These are phyloP conservation scores for Temnothorax nylanderi DNA, from an alignment of 1,140 invertebrate genomes.

Conservation along the genomic window DNA sequence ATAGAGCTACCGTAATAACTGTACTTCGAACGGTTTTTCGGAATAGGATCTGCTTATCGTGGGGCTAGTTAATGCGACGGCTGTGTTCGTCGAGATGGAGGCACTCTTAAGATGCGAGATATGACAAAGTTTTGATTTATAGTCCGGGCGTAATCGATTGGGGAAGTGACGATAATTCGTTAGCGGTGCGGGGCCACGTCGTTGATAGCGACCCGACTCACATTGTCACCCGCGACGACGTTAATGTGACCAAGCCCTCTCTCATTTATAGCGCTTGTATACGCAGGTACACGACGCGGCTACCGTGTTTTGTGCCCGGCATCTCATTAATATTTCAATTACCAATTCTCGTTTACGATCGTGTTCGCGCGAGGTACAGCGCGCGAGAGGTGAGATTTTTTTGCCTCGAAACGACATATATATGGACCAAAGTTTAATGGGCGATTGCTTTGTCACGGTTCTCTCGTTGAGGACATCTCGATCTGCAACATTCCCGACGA, in stretches of 20 bases:
- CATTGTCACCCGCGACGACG: conserved; percentile 55
- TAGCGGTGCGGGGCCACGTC: conserved; percentile 1
- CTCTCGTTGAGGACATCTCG: conserved; percentile 28
- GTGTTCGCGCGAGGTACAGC: neutral
- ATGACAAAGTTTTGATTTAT: conserved; percentile 73
- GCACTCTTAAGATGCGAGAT: conserved; percentile 64
- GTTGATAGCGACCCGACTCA: conserved; percentile 20
- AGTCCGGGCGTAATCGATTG: conserved; percentile 42
- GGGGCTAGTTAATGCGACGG: conserved; percentile 48
- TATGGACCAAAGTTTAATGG: conserved; percentile 27
- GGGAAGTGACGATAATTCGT: conserved; percentile 66
- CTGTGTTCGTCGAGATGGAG: conserved; percentile 57
- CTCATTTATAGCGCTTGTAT: conserved; percentile 38
- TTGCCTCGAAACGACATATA: conserved; percentile 22
- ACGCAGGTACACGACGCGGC: neutral
- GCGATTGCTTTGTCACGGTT: conserved; percentile 37
- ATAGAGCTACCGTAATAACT: conserved; percentile 31
- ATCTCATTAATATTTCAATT: conserved; percentile 75
- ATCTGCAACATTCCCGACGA: conserved; percentile 8
- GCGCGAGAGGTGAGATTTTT: conserved; percentile 29
- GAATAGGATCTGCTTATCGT: conserved; percentile 38
- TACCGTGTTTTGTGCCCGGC: conserved; percentile 29
- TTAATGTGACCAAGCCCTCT: conserved; percentile 65
- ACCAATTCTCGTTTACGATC: conserved; percentile 64
- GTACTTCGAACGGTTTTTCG: conserved; percentile 28